Evolutionary conservation across 1,140 invertebrate genomes (phyloP).

Genomic region (Liolophura sinensis): DNA sequence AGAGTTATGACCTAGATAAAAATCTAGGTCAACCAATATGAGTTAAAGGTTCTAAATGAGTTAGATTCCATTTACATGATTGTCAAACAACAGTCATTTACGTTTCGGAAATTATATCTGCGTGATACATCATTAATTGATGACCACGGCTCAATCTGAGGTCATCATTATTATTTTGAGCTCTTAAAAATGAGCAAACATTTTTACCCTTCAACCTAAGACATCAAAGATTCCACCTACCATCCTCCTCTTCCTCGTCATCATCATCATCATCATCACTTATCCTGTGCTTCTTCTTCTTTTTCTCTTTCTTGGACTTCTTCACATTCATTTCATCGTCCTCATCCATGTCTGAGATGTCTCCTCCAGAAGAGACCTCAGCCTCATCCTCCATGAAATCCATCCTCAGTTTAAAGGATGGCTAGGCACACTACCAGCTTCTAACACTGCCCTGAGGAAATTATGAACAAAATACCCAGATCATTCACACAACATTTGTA

Average conservation of each 20-base stretch:
- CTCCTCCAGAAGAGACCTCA: conserved; percentile 32
- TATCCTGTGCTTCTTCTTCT: conserved; percentile 68
- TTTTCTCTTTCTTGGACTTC: conserved; percentile 38
- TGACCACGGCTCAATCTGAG: neutral
- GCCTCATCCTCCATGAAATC: conserved; percentile 50
- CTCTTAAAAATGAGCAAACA: conserved; percentile 1
- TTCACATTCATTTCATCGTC: conserved; percentile 29
- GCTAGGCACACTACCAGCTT: no score
- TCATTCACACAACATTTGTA: no score
- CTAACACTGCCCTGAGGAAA: no score
- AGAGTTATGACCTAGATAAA: no score
- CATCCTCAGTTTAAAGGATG: no score
- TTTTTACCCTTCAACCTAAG: neutral
- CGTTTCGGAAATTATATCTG: conserved; percentile 1
- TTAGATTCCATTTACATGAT: neutral
- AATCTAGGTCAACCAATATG: no score
- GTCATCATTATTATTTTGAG: no score
- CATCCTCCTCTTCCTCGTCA: conserved; percentile 57
- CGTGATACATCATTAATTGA: neutral
- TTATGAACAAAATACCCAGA: no score
- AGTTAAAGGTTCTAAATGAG: neutral
- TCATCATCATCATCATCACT: conserved; percentile 39
- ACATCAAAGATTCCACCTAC: conserved; percentile 51
- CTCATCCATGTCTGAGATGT: conserved; percentile 18
- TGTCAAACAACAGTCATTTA: neutral